Base-by-base conservation (phyloP, 2,113 vertebrate species). In the Microcebus murinus region DNA sequence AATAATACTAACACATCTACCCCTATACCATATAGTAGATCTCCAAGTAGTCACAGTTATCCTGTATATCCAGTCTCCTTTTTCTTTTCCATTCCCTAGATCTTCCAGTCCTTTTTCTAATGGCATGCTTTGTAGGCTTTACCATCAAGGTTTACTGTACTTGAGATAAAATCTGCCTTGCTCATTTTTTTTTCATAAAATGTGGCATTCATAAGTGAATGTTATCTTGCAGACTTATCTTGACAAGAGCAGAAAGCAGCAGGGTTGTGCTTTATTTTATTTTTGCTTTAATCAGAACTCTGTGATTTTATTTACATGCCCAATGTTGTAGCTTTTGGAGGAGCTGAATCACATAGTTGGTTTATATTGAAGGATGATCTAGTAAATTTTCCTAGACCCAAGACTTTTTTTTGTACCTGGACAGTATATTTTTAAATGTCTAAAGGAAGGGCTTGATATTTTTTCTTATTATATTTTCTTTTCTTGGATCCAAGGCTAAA, bases 101-200 rank as follows among this genome's bases (percentile, higher is more conserved):
- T 68, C 48, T n/a, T 94, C 39, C 65, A 91, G 3, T 80, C 3
- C 36, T 89, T 92, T 95, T 36, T 81, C 74, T 73, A 92, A 74
- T 74, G 81, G 39, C 10, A 84, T 84, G 23, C 55, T 68, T 90
- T 71, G 9, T 90, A 57, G 42, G 25, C 34, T 73, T 87, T 57
- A 23, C 39, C n/a, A 70, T 88, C 29, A 91, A 85, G 34, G 50
- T 84, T 84, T 65, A 36, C 71, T 70, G 21, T 84, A 68, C 48
- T 87, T 87, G 57, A 84, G 34, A 81, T 80, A 59, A 29, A 88
- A 34, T 80, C 71, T 80, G 65, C 25, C 65, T 73, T 95, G 36
- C 84, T 61, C 45, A 83, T 39, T 86, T 92, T 93, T 92, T 90
- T 87, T 67, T 21, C 27, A 77, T 76, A 81, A 96, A 92, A 92